phyloP scores from a whole-genome alignment of 2,888 invertebrate species.

The Drosophila prolongata region DNA sequence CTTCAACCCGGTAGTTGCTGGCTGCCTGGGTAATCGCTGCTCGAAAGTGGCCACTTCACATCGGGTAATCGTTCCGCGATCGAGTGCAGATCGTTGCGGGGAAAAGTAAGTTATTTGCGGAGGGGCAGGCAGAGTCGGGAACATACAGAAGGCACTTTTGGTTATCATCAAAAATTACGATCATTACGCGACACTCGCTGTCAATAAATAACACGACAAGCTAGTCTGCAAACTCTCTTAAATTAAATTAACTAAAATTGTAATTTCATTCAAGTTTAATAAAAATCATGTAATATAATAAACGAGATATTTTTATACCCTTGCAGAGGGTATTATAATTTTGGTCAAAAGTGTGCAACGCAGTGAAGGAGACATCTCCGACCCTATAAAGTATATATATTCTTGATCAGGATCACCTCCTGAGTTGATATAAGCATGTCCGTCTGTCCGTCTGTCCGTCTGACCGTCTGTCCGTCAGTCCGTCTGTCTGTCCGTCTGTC shows the following conservation, averaged over 20 bases:
- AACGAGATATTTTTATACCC: too few relatives aligned
- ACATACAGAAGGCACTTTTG: constrained; percentile 11
- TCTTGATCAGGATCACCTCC: too few relatives aligned
- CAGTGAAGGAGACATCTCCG: too few relatives aligned
- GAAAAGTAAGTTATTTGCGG: constrained; percentile 13
- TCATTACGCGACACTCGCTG: constrained; percentile 4
- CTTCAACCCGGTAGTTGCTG: constrained; percentile 69
- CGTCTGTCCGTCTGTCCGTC: too few relatives aligned
- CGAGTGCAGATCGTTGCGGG: constrained; percentile 19
- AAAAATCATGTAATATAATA: too few relatives aligned
- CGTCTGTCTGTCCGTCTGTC: too few relatives aligned
- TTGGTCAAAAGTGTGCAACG: too few relatives aligned
- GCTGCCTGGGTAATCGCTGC: constrained; percentile 28
- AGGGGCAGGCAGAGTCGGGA: neutral
- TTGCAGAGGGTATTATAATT: too few relatives aligned
- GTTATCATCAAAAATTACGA: constrained; percentile 1
- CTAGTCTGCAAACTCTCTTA: neutral
- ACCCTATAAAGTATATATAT: too few relatives aligned
- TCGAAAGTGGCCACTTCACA: constrained; percentile 37
- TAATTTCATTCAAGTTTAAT: neutral
- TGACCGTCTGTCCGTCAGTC: too few relatives aligned
- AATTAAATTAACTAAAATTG: neutral
- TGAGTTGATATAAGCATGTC: too few relatives aligned
- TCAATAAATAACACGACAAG: neutral
- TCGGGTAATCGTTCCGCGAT: constrained; percentile 34